phyloP scores from a whole-genome alignment of 2,113 vertebrate genomes.

The Zosterops japonicus region DNA sequence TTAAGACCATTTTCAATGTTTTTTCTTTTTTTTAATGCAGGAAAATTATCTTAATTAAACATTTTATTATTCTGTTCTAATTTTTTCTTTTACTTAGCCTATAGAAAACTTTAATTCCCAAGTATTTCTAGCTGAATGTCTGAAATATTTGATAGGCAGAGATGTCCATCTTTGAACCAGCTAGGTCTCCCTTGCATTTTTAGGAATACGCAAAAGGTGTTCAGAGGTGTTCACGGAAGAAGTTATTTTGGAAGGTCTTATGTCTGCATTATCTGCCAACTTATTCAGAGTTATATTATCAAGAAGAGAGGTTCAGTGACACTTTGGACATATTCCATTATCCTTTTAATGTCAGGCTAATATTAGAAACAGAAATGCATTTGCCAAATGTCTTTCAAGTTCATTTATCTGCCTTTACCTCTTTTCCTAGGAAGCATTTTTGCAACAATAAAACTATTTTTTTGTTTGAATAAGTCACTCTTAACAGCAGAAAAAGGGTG shows the following conservation, averaged over 20 bases:
- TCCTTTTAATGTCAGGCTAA: not conserved
- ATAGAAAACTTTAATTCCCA: not conserved
- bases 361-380: constrained; percentile 25
- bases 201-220: not conserved
- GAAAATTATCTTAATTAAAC: not conserved
- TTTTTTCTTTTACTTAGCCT: not conserved
- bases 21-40: not conserved
- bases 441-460: not conserved
- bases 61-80: not conserved
- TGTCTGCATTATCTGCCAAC: not conserved
- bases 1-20: not conserved
- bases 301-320: not conserved
- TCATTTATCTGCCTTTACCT: not conserved
- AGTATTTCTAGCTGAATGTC: not conserved
- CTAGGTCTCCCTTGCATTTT: not conserved
- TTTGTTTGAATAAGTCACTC: not conserved
- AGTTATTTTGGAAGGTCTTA: not conserved
- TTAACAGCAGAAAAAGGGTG: not conserved
- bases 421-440: not conserved
- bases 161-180: not conserved
- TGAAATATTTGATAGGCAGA: not conserved
- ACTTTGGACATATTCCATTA: constrained; percentile 9
- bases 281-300: not conserved
- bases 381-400: constrained; percentile 21
- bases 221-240: not conserved